Evolutionary conservation across 2,888 invertebrate species (phyloP), one percentile per base, ranked within the genome.

Genomic region (Charanyca ferruginea): DNA sequence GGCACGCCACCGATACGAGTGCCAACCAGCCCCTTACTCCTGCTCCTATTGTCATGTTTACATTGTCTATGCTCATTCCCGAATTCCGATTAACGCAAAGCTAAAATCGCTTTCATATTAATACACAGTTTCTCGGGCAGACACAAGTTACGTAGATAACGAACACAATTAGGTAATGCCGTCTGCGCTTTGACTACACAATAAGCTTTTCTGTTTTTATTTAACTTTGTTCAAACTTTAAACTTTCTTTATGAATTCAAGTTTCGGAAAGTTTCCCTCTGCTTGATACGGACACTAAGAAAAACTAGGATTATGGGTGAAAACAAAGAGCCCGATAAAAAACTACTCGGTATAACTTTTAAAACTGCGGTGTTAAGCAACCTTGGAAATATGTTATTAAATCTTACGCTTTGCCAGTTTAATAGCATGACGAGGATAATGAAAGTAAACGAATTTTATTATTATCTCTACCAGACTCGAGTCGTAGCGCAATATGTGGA

Each of bases 11-110:
- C 89, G 94, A 94, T 94, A 93, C 89, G 91, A 93, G 90, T 87
- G 87, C 84, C 86, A 87, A 87, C 88, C 90, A 89, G 85, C 90
- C 90, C 89, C 89, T 87, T 85, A 83, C 90, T 90, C 87, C 87
- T 85, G 81, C 88, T 90, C 80, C 94, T 88, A 94, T 95, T 95
- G 95, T 95, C 91, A 90, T 93, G 91, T 94, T 94, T 93, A 93
- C 94, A 94, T 94, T 95, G 94, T 94, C 93, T 94, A 90, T 93
- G 92, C 88, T 93, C 93, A 93, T 91, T 92, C 90, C 89, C 89
- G 86, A 92, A 93, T 94, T 94, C 93, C 92, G 90, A 94, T 94
- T 93, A 93, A 90, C 88, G 87, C 88, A 87, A 88, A 90, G 90
- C 91, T 86, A 89, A 87, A 89, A 87, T 85, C 84, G 82, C 84